Evolutionary conservation across 2,888 invertebrate genomes (phyloP).

Genomic region (Stenolophus ochropezus): DNA sequence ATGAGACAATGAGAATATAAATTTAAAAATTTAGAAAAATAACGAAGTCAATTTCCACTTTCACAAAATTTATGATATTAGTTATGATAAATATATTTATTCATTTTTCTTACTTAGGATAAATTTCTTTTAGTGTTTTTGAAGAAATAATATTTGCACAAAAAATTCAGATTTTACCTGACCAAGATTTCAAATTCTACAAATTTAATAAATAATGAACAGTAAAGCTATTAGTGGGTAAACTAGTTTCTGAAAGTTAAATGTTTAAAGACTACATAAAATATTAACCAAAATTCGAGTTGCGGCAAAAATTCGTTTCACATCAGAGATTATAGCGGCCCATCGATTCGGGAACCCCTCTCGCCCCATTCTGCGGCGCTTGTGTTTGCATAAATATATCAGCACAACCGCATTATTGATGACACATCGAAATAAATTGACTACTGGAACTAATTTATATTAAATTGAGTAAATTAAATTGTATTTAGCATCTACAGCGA

Average conservation of each 20-base stretch:
- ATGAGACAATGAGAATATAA: no score
- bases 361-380: neutral
- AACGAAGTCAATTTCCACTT: no score
- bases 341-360: slow-evolving; percentile 22
- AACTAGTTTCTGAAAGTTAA: slow-evolving; percentile 20
- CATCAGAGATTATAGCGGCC: slow-evolving; percentile 35
- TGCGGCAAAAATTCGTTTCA: neutral
- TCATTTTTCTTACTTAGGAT: no score
- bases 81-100: no score
- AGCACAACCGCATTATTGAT: slow-evolving; percentile 50
- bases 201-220: neutral
- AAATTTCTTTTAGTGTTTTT: no score
- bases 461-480: slow-evolving; percentile 59
- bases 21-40: no score
- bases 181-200: neutral
- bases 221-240: neutral
- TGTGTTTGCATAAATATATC: slow-evolving; percentile 50
- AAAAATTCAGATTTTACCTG: neutral
- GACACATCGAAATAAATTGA: slow-evolving; percentile 58
- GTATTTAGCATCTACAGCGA: slow-evolving; percentile 47
- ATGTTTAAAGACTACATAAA: slow-evolving; percentile 25
- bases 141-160: no score
- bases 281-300: slow-evolving; percentile 19
- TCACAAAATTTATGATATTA: no score
- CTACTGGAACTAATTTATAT: slow-evolving; percentile 57